Evolutionary conservation across 2,888 invertebrate genomes (phyloP).

Genomic region (Arrhopalites spinosus): DNA sequence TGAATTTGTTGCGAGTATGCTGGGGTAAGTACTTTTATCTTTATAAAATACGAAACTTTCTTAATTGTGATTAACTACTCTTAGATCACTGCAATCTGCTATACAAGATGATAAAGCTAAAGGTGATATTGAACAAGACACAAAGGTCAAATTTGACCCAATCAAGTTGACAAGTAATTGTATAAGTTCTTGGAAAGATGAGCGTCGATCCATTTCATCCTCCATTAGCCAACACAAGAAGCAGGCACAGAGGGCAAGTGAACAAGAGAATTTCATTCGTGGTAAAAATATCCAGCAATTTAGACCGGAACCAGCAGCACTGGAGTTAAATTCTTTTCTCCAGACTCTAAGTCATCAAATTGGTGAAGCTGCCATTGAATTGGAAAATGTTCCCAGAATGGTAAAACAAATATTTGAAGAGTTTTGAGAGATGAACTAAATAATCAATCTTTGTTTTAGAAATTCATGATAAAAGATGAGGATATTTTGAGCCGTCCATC

Average conservation of each 20-base stretch:
- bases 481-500: slow-evolving; percentile 7
- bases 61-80: not conserved
- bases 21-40: not conserved
- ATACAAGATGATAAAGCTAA: not conserved
- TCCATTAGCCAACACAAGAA: not conserved
- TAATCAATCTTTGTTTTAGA: not conserved
- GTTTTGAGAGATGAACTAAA: not conserved
- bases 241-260: not conserved
- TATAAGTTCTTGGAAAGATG: slow-evolving; percentile 1
- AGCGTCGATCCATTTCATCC: not conserved
- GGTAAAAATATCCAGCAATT: not conserved
- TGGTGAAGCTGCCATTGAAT: not conserved
- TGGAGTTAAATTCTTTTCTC: not conserved
- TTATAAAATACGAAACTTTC: not conserved
- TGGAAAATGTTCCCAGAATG: not conserved
- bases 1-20: not conserved
- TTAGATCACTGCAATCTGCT: not conserved
- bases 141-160: slow-evolving; percentile 3
- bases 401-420: not conserved
- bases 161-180: not conserved
- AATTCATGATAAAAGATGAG: not conserved
- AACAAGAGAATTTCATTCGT: not conserved
- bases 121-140: too few relatives aligned
- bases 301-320: not conserved
- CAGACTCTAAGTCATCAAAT: not conserved